Evolutionary conservation across 2,113 vertebrate genomes (phyloP).

Genomic region (Centrocercus urophasianus): DNA sequence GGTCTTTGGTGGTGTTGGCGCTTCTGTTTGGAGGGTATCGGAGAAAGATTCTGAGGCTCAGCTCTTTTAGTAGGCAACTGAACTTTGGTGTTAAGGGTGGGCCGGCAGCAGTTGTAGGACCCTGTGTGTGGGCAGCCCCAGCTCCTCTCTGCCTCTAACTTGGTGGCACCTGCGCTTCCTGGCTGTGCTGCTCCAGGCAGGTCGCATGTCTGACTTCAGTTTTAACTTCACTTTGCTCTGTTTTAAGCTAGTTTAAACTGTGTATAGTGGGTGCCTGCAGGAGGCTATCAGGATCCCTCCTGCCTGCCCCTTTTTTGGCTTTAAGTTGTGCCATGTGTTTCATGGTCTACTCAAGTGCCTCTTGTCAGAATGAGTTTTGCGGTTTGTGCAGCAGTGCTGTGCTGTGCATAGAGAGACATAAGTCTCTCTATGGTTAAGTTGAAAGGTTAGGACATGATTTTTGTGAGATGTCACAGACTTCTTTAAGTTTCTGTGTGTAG

Average conservation of each 20-base stretch:
- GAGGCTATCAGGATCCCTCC: neutral
- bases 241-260: neutral
- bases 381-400: fast-evolving
- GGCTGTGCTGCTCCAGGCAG: fast-evolving
- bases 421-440: neutral
- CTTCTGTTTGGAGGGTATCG: neutral
- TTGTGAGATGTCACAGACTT: neutral
- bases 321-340: neutral
- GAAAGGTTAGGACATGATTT: neutral
- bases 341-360: neutral
- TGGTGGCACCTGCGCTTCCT: neutral
- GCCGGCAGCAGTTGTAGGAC: neutral
- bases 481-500: neutral
- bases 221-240: neutral
- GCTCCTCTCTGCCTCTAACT: neutral
- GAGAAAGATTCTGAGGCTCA: neutral
- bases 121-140: neutral
- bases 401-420: neutral
- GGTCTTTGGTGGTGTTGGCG: neutral
- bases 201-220: neutral
- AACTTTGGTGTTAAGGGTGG: too few species aligned
- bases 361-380: neutral
- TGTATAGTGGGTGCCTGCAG: neutral
- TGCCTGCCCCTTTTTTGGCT: neutral
- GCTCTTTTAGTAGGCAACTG: fast-evolving